Evolutionary conservation across 2,113 vertebrate genomes (phyloP), one percentile per base, ranked within the genome.

Genomic region (Chauna torquata): DNA sequence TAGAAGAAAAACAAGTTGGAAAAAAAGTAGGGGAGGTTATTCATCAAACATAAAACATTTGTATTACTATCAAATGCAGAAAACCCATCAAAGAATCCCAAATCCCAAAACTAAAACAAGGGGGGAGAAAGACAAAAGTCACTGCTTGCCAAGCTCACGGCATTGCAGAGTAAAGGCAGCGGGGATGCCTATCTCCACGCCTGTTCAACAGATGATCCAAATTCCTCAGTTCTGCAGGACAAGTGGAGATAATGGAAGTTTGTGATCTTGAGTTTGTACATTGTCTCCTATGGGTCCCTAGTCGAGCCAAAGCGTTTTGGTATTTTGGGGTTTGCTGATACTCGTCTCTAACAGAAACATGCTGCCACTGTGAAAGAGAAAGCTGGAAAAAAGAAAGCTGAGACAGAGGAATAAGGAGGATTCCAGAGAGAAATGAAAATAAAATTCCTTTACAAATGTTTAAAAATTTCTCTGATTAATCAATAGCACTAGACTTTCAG

Each of bases 1-100:
- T 98, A 87, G 90, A 98, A 97, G 97, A 98, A 96, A 93, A 96
- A 98, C 91, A 97, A 97, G 93, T 91, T 78, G 88, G 89, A 66
- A 59, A 86, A 77, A 95, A 80, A 57, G 57, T 27, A 78, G 80
- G 85, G 89, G 58, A 96, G 96, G 95, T 97, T 97, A 96, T 97
- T 96, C 91, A 87, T 59, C 69, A 95, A 97, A 96, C 96, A 96
- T 57, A 94, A 97, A 98, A 86, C 78, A 98, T 95, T 96, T 94
- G 92, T 94, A 95, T 57, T 57, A 87, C 90, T 72, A 97, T 62
- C 82, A 97, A 87, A 95, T 55, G 59, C 61, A 92, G 42, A 78
- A 96, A 97, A 86, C 54, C 77, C 88, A 94, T 12, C 80, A 91
- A 85, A 92, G 94, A 45, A 47, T 2, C 5, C 74, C 68, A 68